phyloP scores from a whole-genome alignment of 1,140 invertebrate genomes.

The Akabosia matsudoensis region DNA sequence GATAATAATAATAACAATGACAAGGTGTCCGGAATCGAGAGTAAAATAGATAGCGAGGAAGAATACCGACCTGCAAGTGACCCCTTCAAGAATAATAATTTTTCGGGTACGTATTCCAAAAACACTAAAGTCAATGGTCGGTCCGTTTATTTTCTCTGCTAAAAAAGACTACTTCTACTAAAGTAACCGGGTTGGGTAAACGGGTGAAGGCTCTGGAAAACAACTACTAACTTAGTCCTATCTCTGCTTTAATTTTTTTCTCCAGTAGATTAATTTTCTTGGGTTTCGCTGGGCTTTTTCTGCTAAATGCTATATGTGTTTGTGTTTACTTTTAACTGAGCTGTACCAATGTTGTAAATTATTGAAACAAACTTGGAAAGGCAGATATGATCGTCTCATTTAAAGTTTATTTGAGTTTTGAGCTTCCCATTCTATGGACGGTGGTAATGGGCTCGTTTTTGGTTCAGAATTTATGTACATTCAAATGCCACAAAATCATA shows the following conservation, averaged over 20 bases:
- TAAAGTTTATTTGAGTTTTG: no score
- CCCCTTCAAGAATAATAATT: slow-evolving; percentile 2
- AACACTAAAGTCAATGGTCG: background rate
- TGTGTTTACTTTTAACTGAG: no score
- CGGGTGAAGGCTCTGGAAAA: background rate
- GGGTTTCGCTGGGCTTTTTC: slow-evolving; percentile 6
- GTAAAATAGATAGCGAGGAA: background rate
- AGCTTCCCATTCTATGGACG: no score
- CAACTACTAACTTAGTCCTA: background rate
- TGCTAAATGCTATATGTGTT: background rate
- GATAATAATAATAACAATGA: background rate
- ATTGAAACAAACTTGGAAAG: no score
- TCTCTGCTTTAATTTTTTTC: background rate
- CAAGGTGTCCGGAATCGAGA: background rate
- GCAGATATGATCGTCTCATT: no score
- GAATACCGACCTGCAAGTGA: background rate
- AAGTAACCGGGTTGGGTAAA: background rate
- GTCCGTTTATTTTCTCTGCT: background rate
- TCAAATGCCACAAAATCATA: no score
- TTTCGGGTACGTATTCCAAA: background rate
- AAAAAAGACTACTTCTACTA: no score
- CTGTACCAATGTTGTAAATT: no score
- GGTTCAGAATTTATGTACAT: no score
- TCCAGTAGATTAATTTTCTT: background rate
- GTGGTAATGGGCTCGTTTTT: no score